Conservation (phyloP, 2,888 invertebrate species). For the Lasiommata megera region DNA sequence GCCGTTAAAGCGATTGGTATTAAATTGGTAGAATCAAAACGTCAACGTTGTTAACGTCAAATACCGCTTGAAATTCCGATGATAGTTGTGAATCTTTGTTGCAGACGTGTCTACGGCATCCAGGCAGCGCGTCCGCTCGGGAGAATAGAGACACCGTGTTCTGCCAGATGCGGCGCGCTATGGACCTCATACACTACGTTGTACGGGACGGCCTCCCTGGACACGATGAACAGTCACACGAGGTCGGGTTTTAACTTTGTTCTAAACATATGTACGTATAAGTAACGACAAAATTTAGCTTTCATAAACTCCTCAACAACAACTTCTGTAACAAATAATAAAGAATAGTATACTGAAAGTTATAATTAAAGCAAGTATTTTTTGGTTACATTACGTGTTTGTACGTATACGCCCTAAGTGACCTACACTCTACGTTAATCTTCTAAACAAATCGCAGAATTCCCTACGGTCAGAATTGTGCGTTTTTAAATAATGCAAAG, state of each 20-base stretch:
- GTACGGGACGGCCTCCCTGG: conserved; percentile 95
- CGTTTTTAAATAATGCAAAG: no score
- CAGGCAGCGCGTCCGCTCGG: conserved; percentile 94
- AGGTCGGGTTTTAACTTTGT: conserved; percentile 52
- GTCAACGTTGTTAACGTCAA: no score
- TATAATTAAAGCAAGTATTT: no score
- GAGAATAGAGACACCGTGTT: conserved; percentile 99
- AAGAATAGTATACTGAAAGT: not conserved
- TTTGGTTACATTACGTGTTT: no score
- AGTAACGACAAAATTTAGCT: not conserved
- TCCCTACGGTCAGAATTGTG: no score
- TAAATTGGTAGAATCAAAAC: no score
- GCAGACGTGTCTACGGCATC: conserved; percentile 95
- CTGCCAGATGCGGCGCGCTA: conserved; percentile 97
- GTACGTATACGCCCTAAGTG: no score
- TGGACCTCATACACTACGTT: conserved; percentile 98
- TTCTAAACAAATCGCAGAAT: no score
- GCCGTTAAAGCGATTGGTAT: no score
- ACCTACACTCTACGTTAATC: no score
- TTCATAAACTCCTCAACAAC: not conserved
- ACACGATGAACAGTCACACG: conserved; percentile 78
- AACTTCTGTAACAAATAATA: not conserved
- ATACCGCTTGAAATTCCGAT: no score
- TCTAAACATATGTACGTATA: not conserved
- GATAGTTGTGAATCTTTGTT: conserved; percentile 1